Evolutionary conservation across 1,140 invertebrate species (phyloP), one percentile per base, ranked within the genome.

Genomic region (Anoplophora glabripennis): DNA sequence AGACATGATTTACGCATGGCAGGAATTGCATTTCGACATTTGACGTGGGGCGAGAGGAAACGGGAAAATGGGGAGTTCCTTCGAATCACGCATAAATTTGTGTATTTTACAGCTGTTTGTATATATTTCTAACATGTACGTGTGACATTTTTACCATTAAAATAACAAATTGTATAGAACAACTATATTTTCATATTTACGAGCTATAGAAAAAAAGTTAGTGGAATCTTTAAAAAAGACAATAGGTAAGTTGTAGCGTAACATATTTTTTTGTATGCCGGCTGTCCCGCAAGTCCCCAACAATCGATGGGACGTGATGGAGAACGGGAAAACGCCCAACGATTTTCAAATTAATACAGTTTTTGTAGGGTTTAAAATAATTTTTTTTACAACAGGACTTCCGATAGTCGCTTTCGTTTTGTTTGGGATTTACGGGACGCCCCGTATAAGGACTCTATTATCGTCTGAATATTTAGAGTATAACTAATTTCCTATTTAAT

Each of bases 111-210:
- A 42, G 54, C 46, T 47, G 21, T 56, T 41, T 56, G 46, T 34
- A 56, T 56, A 56, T 14, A 33, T 56, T 18, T 18, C 41, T 28
- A 28, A 28, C 21, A 3, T 28, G 21, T 28, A 28, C 21, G 21
- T 28, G 21, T 44, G 37, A 53, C 35, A 58, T 40, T 57, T 63
- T 40, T 52, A 65, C 55, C 45, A 57, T 40, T 54, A 63, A 59
- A 35, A 55, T 61, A 40, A 45, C 55, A 59, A 62, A 59, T 56
- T 67, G 60, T 65, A 67, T 58, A 64, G 9, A 54, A 53, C 47
- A 59, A 62, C 18, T 66, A 55, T 68, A 68, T 68, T 68, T 68
- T 68, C 64, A 34, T 68, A 68, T 65, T n/a, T 54, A 37, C 61
- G 57, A 63, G 57, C 48, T 42, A 35, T 63, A 51, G 14, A 53